phyloP scores from a whole-genome alignment of 2,888 invertebrate genomes.

The Drosophila cognata region DNA sequence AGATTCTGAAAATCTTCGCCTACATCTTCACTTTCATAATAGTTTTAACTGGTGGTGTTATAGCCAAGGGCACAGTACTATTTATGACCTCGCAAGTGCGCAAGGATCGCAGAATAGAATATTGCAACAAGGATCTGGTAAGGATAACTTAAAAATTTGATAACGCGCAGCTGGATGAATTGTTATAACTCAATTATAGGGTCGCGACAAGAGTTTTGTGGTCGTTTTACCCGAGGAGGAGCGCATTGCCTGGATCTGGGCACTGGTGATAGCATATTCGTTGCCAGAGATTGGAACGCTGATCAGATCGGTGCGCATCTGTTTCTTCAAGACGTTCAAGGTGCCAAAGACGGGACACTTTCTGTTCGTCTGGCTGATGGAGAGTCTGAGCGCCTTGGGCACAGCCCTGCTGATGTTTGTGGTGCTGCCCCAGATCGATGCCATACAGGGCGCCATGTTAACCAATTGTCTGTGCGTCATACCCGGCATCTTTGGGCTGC shows the following conservation, averaged over 20 bases:
- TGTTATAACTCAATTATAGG: slow-evolving; percentile 85
- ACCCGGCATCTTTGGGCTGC: slow-evolving; percentile 90
- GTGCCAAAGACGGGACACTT: slow-evolving; percentile 87
- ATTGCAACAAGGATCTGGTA: slow-evolving; percentile 95
- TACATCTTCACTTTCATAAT: slow-evolving; percentile 94
- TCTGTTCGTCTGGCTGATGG: slow-evolving; percentile 90
- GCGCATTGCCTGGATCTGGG: slow-evolving; percentile 97
- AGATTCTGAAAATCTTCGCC: slow-evolving; percentile 92
- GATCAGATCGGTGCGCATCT: slow-evolving; percentile 93
- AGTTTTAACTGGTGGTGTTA: slow-evolving; percentile 93
- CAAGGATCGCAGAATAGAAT: slow-evolving; percentile 90
- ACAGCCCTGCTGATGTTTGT: slow-evolving; percentile 94
- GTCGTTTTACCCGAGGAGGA: slow-evolving; percentile 93
- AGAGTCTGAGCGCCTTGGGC: slow-evolving; percentile 95
- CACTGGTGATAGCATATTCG: slow-evolving; percentile 93
- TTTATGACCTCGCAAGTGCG: slow-evolving; percentile 96
- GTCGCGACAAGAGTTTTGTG: slow-evolving; percentile 93
- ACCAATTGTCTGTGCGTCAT: slow-evolving; percentile 97
- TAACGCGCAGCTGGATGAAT: not conserved
- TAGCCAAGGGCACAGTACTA: slow-evolving; percentile 94
- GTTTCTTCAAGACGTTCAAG: slow-evolving; percentile 95
- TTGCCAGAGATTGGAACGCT: slow-evolving; percentile 95
- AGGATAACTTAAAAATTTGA: slow-evolving; percentile 46
- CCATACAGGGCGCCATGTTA: slow-evolving; percentile 97
- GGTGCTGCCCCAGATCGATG: slow-evolving; percentile 96